Evolutionary conservation across 2,888 invertebrate genomes (phyloP), one percentile per base, ranked within the genome.

Genomic region (Eucriotettix oculatus): DNA sequence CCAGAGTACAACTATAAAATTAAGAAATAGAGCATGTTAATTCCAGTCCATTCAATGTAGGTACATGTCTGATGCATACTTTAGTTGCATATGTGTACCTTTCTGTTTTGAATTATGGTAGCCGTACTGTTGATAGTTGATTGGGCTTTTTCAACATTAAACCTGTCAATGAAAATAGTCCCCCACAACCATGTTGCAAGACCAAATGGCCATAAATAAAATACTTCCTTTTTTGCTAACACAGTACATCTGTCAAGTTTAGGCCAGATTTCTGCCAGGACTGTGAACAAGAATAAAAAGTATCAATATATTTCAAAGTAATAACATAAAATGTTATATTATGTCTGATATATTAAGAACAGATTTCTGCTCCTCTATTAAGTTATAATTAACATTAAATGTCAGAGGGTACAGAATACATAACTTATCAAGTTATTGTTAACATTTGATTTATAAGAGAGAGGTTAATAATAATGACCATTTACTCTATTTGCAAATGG

Each of bases 151-250:
- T 74, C 71, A n/a, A 70, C 71, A 66, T 77, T 76, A 1, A 73
- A 65, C 44, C 79, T 68, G 66, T 79, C 75, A 54, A 80, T 75
- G 67, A 78, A 80, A 41, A 79, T 71, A 10, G 77, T 74, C 16
- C 79, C 80, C 69, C 76, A 76, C 12, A 81, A 69, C 73, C 75
- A 77, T 29, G 75, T 72, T 1, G 75, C 74, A 10, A 77, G 62
- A 10, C 80, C 80, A 68, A 80, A 79, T 1, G 78, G 75, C 64
- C 78, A 75, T 17, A 75, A 69, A 63, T 74, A 80, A 63, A 76
- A 69, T 42, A 81, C 70, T 66, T 78, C 78, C 65, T 73, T 73
- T 68, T 81, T 81, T 11, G 78, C 75, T 42, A 81, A 72, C 17
- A 74, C 73, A 12, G 77, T 74, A 65, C 78, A 76, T 16, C 73